Percentiles rank a stretch among this genome's conserved stretches.
These are phyloP conservation scores for Chionis minor DNA, from an alignment of 2,113 vertebrate genomes.

Conservation along the genomic window DNA sequence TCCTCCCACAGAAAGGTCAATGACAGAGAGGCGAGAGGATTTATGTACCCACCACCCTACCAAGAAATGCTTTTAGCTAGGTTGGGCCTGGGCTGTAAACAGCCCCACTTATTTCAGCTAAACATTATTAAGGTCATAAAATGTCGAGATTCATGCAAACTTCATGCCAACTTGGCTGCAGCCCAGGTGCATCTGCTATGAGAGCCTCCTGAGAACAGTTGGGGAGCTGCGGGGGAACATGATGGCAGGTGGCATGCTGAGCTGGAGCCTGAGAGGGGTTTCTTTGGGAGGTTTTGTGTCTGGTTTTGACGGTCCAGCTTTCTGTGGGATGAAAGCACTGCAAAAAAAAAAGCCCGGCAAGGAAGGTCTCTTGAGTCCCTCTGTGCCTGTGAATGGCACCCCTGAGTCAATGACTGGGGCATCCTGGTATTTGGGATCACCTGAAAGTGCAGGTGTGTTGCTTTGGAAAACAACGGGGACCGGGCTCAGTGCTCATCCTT, in stretches of 20 bases:
- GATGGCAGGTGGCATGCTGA: background rate
- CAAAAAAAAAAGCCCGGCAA: background rate
- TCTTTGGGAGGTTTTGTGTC: background rate
- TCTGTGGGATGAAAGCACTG: background rate
- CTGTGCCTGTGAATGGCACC: background rate
- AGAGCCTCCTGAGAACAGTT: background rate
- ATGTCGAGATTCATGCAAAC: slow-evolving; percentile 15
- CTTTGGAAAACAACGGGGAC: background rate
- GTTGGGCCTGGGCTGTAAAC: slow-evolving; percentile 28
- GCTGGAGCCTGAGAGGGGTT: background rate
- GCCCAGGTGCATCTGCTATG: background rate
- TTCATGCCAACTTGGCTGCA: slow-evolving; percentile 20
- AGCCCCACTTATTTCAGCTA: background rate
- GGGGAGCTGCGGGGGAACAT: background rate
- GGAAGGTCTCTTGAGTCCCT: background rate
- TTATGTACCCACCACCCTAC: slow-evolving; percentile 10
- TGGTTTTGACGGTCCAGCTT: background rate
- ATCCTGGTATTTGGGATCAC: background rate
- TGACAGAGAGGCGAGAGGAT: slow-evolving; percentile 43
- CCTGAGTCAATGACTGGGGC: background rate
- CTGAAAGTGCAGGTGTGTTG: background rate
- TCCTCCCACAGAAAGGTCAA: slow-evolving; percentile 62
- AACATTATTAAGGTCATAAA: slow-evolving; percentile 58
- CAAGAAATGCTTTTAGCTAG: slow-evolving; percentile 19
- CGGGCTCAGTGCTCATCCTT: background rate